These are phyloP conservation scores for Acheta domesticus DNA, from an alignment of 2,888 invertebrate species.

Conservation along the genomic window DNA sequence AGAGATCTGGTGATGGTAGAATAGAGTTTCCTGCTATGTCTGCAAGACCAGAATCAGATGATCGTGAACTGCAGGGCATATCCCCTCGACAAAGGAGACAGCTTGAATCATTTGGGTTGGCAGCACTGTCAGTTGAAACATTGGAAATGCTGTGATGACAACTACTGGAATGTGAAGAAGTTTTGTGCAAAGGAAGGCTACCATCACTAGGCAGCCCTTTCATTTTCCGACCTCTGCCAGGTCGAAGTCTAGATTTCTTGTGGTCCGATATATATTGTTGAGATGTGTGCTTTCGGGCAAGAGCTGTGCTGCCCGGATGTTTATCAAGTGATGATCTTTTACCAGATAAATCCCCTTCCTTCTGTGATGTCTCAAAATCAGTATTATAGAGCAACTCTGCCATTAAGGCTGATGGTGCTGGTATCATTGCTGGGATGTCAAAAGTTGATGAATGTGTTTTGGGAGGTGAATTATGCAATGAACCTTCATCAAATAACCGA, in stretches of 20 bases:
- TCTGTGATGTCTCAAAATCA: slow-evolving; percentile 44
- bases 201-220: background rate
- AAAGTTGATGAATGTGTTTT: slow-evolving; percentile 57
- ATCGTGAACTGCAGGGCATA: slow-evolving; percentile 45
- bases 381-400: slow-evolving; percentile 56
- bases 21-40: slow-evolving; percentile 55
- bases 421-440: slow-evolving; percentile 52
- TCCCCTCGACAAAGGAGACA: slow-evolving; percentile 27
- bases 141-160: background rate
- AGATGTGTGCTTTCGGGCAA: background rate
- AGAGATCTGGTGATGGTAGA: slow-evolving; percentile 60
- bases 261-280: background rate
- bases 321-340: background rate
- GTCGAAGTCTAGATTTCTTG: background rate
- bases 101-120: background rate
- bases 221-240: background rate
- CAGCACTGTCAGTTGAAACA: background rate
- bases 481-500: no score
- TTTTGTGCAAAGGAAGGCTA: background rate
- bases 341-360: slow-evolving; percentile 34
- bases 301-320: background rate
- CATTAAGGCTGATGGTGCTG: slow-evolving; percentile 54
- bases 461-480: slow-evolving; percentile 33
- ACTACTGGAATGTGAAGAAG: background rate
- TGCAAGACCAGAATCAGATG: slow-evolving; percentile 77